Conservation (phyloP, 2,113 vertebrate genomes). For the Pycnonotus jocosus region DNA sequence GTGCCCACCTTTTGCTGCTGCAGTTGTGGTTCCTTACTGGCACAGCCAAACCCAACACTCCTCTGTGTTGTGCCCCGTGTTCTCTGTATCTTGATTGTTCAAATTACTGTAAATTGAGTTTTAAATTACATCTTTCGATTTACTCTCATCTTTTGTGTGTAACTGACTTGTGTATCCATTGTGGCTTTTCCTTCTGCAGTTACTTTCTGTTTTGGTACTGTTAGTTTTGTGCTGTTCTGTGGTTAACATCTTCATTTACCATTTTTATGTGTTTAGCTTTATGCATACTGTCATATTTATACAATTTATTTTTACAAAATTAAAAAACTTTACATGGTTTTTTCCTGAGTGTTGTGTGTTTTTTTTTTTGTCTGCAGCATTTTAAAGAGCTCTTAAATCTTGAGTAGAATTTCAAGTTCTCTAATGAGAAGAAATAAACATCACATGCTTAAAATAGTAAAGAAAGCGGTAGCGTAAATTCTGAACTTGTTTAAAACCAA, state of each 20-base stretch:
- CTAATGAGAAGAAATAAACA: neutral
- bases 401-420: neutral
- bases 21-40: neutral
- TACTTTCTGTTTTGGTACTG: neutral
- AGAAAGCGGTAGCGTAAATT: neutral
- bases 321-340: neutral
- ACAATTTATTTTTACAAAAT: neutral
- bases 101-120: neutral
- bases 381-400: neutral
- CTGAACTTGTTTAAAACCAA: neutral
- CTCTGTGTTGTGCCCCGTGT: neutral
- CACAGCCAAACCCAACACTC: neutral
- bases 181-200: neutral
- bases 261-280: neutral
- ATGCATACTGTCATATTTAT: neutral
- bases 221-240: neutral
- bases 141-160: neutral
- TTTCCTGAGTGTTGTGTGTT: neutral
- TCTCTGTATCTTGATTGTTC: neutral
- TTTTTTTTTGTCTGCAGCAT: neutral
- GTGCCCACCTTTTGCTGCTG: neutral
- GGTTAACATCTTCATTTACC: neutral
- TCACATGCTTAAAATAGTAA: neutral
- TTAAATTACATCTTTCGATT: neutral
- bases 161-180: neutral